Conservation (phyloP, 2,888 invertebrate genomes). For the Leptura quadrifasciata region DNA sequence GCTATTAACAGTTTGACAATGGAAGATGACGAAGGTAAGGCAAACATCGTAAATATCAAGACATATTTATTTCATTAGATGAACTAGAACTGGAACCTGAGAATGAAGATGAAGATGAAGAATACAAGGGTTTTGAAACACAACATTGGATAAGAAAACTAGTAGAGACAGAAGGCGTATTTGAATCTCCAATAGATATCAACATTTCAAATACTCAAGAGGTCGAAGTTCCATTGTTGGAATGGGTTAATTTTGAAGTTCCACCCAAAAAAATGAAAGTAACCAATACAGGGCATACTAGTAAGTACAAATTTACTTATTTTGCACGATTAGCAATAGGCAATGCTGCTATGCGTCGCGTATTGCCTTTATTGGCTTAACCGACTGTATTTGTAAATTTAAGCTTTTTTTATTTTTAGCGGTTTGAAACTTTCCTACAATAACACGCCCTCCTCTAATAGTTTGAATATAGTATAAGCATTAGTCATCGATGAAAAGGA, state of each 20-base stretch:
- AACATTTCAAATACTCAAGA: slow-evolving; percentile 68
- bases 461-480: too few species aligned
- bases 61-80: not conserved
- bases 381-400: too few species aligned
- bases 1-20: not conserved
- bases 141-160: slow-evolving; percentile 60
- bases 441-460: too few species aligned
- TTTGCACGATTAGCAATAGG: too few species aligned
- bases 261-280: slow-evolving; percentile 80
- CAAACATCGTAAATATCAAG: not conserved
- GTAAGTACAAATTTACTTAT: slow-evolving; percentile 70
- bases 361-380: too few species aligned
- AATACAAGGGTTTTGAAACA: slow-evolving; percentile 30
- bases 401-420: too few species aligned
- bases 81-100: slow-evolving; percentile 15
- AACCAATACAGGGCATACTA: slow-evolving; percentile 81
- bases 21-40: not conserved
- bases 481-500: too few species aligned
- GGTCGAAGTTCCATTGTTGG: slow-evolving; percentile 74
- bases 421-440: too few species aligned
- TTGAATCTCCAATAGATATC: slow-evolving; percentile 74
- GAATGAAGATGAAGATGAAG: slow-evolving; percentile 13
- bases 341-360: too few species aligned
- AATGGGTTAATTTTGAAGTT: slow-evolving; percentile 78
- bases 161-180: slow-evolving; percentile 63